Evolutionary conservation across 2,113 vertebrate genomes (phyloP).

Genomic region (Peromyscus leucopus): DNA sequence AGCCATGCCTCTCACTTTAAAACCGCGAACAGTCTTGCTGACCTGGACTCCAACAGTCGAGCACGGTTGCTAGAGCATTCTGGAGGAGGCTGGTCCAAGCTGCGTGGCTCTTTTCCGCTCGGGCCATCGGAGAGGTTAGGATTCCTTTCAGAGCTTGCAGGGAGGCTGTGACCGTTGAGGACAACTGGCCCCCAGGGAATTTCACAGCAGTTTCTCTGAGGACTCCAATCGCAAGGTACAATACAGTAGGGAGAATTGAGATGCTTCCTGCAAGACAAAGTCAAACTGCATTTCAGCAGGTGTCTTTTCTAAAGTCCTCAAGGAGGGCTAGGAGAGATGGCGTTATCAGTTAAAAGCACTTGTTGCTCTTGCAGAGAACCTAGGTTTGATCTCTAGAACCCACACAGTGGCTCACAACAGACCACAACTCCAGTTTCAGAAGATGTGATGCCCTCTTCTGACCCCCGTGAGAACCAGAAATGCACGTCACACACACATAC

Average conservation of each 20-base stretch:
- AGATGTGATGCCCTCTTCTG: neutral
- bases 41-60: slow-evolving; percentile 92
- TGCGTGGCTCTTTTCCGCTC: slow-evolving; percentile 92
- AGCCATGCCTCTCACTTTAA: neutral
- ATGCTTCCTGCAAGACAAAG: slow-evolving; percentile 91
- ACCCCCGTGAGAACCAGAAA: neutral
- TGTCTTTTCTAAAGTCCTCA: neutral
- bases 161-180: slow-evolving; percentile 87
- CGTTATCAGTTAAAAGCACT: neutral
- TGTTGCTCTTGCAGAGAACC: neutral
- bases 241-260: slow-evolving; percentile 94
- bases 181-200: slow-evolving; percentile 81
- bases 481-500: neutral
- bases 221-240: slow-evolving; percentile 94
- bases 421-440: neutral
- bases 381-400: neutral
- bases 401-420: neutral
- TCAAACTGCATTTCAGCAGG: neutral
- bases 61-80: slow-evolving; percentile 91
- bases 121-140: slow-evolving; percentile 93
- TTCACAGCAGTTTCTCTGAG: slow-evolving; percentile 91
- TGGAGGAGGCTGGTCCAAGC: slow-evolving; percentile 93
- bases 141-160: slow-evolving; percentile 93
- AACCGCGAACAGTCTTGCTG: neutral
- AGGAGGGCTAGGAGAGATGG: neutral